phyloP scores from a whole-genome alignment of 1,140 invertebrate species.

The Dreissena rostriformis region DNA sequence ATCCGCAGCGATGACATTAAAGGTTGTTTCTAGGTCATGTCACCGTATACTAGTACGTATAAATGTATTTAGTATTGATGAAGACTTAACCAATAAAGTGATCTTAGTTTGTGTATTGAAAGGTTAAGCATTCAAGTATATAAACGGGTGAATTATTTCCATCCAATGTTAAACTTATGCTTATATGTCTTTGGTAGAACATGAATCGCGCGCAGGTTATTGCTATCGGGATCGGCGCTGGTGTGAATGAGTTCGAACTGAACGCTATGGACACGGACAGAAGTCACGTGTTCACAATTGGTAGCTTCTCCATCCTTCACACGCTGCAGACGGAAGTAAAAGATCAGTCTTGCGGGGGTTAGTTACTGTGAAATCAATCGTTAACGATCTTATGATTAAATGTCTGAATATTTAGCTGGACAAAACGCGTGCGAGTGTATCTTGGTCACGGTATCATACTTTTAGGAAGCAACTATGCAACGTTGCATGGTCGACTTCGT shows the following conservation, averaged over 20 bases:
- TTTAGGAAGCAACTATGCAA: background rate
- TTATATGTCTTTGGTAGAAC: background rate
- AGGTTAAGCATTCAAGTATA: background rate
- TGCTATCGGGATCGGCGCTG: constrained; percentile 61
- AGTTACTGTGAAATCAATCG: no score
- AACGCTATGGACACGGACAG: constrained; percentile 55
- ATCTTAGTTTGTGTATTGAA: background rate
- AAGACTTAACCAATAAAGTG: background rate
- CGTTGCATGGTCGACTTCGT: background rate
- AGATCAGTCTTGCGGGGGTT: constrained; percentile 55
- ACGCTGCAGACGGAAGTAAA: constrained; percentile 55
- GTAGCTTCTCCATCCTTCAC: constrained; percentile 60
- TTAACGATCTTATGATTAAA: no score
- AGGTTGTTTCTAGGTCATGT: background rate
- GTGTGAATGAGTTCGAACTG: constrained; percentile 52
- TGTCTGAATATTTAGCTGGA: background rate
- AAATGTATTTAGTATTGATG: background rate
- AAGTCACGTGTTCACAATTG: constrained; percentile 57
- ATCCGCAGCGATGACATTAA: constrained; percentile 44
- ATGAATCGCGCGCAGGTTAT: constrained; percentile 48
- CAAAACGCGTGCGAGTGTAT: no score
- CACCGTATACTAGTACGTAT: background rate
- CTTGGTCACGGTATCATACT: background rate
- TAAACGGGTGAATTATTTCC: background rate
- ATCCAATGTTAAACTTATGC: no score